Conservation (phyloP, 2,888 invertebrate genomes). For the Thysanoteuthis rhombus region DNA sequence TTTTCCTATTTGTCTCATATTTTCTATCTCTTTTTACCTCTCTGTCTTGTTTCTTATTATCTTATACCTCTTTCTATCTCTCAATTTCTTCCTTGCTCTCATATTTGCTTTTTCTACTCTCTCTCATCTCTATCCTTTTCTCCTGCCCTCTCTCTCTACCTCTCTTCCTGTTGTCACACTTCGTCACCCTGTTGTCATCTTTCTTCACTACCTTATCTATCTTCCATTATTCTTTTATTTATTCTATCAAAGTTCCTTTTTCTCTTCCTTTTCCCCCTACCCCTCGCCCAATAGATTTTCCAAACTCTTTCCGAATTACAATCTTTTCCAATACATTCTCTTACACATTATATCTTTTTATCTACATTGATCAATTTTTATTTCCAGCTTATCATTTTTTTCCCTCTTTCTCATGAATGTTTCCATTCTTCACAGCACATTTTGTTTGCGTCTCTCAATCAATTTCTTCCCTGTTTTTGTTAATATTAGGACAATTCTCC, state of each 20-base stretch:
- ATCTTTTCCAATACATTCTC: not conserved
- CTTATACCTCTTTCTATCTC: not conserved
- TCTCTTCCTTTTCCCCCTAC: not conserved
- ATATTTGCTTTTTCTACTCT: not conserved
- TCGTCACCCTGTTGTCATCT: not conserved
- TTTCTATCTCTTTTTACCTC: not conserved
- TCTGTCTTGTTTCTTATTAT: not conserved
- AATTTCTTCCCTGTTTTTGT: not conserved
- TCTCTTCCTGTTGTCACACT: not conserved
- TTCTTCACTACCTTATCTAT: not conserved
- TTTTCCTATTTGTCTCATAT: not conserved
- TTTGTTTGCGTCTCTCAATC: too few relatives aligned
- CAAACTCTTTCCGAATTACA: not conserved
- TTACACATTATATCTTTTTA: too few relatives aligned
- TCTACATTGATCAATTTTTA: too few relatives aligned
- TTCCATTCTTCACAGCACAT: too few relatives aligned
- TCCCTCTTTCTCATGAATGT: not conserved
- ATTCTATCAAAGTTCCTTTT: too few relatives aligned
- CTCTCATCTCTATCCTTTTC: not conserved
- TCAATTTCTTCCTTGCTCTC: not conserved
- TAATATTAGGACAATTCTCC: too few relatives aligned
- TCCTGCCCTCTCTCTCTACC: not conserved
- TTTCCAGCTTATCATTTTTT: too few relatives aligned
- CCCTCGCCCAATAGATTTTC: not conserved
- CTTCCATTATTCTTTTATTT: not conserved